Base-by-base conservation (phyloP, 2,888 invertebrate species). In the Galeruca laticollis region DNA sequence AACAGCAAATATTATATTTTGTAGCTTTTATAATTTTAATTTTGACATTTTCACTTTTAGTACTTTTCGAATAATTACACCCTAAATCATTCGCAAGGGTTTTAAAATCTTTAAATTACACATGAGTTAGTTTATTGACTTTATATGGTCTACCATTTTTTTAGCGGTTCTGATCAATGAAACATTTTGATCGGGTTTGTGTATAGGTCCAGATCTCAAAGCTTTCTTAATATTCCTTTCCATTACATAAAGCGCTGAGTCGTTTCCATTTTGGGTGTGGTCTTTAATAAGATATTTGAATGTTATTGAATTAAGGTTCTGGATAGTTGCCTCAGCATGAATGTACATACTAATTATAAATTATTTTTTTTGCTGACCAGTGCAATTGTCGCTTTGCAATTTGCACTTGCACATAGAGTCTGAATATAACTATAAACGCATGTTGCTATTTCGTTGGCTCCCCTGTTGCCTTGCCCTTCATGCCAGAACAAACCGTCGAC, bases 401-500 rank as follows among this genome's bases (percentile, higher is more conserved):
- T 37, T 37, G 37, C 8, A 37, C 37, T 37, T 37, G 37, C 37
- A 37, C 8, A 37, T n/a, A n/a, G n/a, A n/a, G n/a, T n/a, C n/a
- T n/a, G 37, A 11, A 37, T 37, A 37, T 79, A n/a, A n/a, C n/a
- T n/a, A n/a, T n/a, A n/a, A n/a, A n/a, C n/a, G n/a, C n/a, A n/a
- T n/a, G n/a, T n/a, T 68, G 74, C 73, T 40, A 78, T 76, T 54
- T 78, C 76, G 54, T 73, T 76, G 68, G 75, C 77, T 6, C 79
- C 77, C 52, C 78, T 67, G 35, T 61, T 68, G 21, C 74, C 76
- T 71, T 74, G 21, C 9, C 26, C 67, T 71, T 78, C 77, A 71
- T 59, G 33, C 80, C 80, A 79, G 73, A 79, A 76, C 60, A 69
- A 79, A 56, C 78, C 76, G 20, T 73, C 70, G 0, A 75, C 75